A percentile compares a stretch with the other conserved stretches of the same genome.
These are phyloP conservation scores for Platerodrilus igneus DNA, from an alignment of 2,888 invertebrate genomes.

Conservation along the genomic window DNA sequence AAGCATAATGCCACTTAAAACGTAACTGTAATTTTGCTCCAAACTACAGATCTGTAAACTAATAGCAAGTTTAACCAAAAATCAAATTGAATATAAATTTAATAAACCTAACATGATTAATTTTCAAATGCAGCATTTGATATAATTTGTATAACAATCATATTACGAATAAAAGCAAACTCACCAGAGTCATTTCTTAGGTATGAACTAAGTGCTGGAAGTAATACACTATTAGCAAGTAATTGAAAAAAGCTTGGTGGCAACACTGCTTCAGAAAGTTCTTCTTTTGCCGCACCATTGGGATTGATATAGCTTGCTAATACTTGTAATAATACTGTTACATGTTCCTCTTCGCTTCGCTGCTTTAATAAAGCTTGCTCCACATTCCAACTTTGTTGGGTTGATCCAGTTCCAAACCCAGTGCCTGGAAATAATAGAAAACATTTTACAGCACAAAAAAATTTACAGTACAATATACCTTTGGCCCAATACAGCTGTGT, in stretches of 20 bases:
- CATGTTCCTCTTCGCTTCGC: conserved; percentile 89
- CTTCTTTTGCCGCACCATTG: conserved; percentile 51
- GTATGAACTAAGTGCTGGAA: conserved; percentile 86
- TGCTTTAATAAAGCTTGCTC: conserved; percentile 89
- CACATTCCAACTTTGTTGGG: conserved; percentile 94
- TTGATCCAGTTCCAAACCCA: conserved; percentile 94
- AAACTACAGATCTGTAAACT: too few relatives aligned
- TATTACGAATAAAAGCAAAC: conserved; percentile 37
- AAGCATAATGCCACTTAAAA: too few relatives aligned
- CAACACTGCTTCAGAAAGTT: conserved; percentile 48
- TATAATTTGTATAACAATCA: not conserved
- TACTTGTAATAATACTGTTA: conserved; percentile 69
- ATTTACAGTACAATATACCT: conserved; percentile 49
- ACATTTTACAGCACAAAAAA: conserved; percentile 2
- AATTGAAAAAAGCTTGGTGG: conserved; percentile 72
- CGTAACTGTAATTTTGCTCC: too few relatives aligned
- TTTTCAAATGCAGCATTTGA: not conserved
- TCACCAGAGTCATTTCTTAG: conserved; percentile 89
- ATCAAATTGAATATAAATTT: too few relatives aligned
- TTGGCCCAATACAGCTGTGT: conserved; percentile 91
- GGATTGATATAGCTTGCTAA: conserved; percentile 86
- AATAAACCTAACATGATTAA: too few relatives aligned
- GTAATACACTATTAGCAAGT: conserved; percentile 74
- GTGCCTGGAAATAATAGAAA: conserved; percentile 52
- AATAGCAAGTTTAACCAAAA: too few relatives aligned